Percentiles rank a stretch among this genome's conserved stretches.
Conservation (phyloP, 53 echinoderm and acorn worm genomes). For the Echinarachnius parma region DNA sequence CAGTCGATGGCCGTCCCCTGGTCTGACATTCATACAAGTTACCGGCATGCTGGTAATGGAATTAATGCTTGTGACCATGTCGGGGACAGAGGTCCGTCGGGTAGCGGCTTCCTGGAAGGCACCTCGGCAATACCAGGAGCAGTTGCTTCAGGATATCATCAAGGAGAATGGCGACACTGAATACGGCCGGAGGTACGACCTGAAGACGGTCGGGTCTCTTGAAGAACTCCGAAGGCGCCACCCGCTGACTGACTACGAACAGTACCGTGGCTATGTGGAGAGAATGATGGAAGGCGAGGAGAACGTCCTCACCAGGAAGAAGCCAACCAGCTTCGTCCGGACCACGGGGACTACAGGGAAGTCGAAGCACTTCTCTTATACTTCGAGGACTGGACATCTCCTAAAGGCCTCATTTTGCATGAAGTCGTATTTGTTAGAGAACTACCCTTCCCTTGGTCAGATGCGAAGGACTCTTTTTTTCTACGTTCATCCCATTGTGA, state of each 20-base stretch:
- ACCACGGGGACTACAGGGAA: conserved; percentile 77
- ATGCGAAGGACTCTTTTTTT: conserved; percentile 39
- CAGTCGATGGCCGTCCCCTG: conserved; percentile 4
- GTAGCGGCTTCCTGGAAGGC: conserved; percentile 23
- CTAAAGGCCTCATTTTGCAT: no score
- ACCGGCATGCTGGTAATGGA: not conserved
- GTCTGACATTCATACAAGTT: not conserved
- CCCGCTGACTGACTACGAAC: conserved; percentile 61
- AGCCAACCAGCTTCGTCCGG: conserved; percentile 32
- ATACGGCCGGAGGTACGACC: conserved; percentile 48
- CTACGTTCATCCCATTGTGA: conserved; percentile 22
- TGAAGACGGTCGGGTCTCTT: conserved; percentile 48
- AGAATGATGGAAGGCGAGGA: conserved; percentile 60
- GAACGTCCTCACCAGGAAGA: conserved; percentile 55
- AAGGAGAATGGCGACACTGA: conserved; percentile 57
- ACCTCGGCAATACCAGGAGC: conserved; percentile 55
- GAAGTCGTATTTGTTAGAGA: conserved; percentile 11
- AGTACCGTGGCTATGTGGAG: conserved; percentile 55
- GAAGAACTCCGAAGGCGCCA: conserved; percentile 57
- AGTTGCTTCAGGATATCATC: conserved; percentile 44
- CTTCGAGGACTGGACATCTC: not conserved
- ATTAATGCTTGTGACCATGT: not conserved
- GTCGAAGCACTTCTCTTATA: conserved; percentile 56
- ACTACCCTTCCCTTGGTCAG: conserved; percentile 9
- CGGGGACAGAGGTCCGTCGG: not conserved